Evolutionary conservation across 2,797 vertebrate species (phyloP), one percentile per base, ranked within the genome.

Genomic region (Poecile montanus): DNA sequence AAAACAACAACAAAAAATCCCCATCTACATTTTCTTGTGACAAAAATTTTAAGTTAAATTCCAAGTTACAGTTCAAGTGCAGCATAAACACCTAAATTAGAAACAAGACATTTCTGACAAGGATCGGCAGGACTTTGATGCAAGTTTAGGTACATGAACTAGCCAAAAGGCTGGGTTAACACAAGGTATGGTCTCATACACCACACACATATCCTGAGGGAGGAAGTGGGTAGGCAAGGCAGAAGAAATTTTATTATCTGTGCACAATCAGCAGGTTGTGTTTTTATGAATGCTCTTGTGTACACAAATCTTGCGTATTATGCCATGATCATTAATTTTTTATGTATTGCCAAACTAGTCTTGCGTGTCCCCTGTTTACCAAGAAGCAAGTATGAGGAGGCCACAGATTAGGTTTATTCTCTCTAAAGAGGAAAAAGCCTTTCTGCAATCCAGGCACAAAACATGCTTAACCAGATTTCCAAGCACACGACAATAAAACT

Each of bases 391-490:
- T 71, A 11, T 50, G 65, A 68, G 16, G 29, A 57, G 61, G 36
- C 80, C 48, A 78, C 1, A 83, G 68, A 85, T 58, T 16, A 68
- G 38, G 30, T 74, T 79, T 51, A 61, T 30, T 74, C 26, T 42
- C 57, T 67, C 36, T 27, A 36, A 79, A 79, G 18, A 40, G 5
- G 36, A 34, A 38, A 23, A 21, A 10, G 0, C 23, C 20, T 84
- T 81, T 74, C 66, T 27, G 34, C 72, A 74, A 45, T 34, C 23
- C n/a, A 56, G 16, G 25, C n/a, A 76, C 34, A 67, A 71, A 85
- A 91, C 56, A 70, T 4, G 85, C 57, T 85, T 74, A 88, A 89
- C 79, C 62, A 89, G n/a, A 88, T 75, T 91, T 85, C 83, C 51
- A 88, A 84, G 63, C 29, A 73, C 16, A 44, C 30, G 21, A 67